phyloP scores from a whole-genome alignment of 2,888 invertebrate species.

The Cephonodes hylas region DNA sequence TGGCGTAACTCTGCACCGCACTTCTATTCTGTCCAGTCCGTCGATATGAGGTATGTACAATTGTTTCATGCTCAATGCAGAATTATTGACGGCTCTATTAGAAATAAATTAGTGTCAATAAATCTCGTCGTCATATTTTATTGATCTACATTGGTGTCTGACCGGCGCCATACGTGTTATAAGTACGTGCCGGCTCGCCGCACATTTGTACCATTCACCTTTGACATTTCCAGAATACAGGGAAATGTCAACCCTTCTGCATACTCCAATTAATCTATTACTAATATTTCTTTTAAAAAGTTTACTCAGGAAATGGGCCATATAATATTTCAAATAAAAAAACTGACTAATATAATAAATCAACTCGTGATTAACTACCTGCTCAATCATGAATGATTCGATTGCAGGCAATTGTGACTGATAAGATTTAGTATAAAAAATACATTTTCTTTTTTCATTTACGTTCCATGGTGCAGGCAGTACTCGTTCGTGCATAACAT shows the following conservation, averaged over 20 bases:
- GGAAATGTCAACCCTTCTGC: background rate
- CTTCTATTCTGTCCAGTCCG: slow-evolving; percentile 71
- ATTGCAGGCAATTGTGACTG: slow-evolving; percentile 21
- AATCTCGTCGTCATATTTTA: slow-evolving; percentile 57
- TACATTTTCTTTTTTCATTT: slow-evolving; percentile 34
- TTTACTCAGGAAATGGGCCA: background rate
- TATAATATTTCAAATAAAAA: background rate
- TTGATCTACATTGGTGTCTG: slow-evolving; percentile 66
- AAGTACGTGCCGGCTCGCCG: background rate
- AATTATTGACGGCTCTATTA: slow-evolving; percentile 41
- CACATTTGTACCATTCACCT: slow-evolving; percentile 54
- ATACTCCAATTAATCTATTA: background rate
- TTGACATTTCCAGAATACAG: slow-evolving; percentile 45
- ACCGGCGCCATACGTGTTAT: slow-evolving; percentile 47
- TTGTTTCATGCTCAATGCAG: slow-evolving; percentile 33
- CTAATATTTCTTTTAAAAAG: background rate
- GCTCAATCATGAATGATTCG: slow-evolving; percentile 17
- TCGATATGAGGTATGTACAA: slow-evolving; percentile 65
- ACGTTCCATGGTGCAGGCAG: slow-evolving; percentile 67
- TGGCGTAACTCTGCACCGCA: slow-evolving; percentile 74
- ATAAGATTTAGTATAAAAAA: slow-evolving; percentile 29
- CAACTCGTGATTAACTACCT: background rate
- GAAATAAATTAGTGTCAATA: slow-evolving; percentile 65
- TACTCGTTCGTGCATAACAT: slow-evolving; percentile 78
- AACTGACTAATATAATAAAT: background rate